phyloP scores from a whole-genome alignment of 53 echinoderm and acorn worm genomes.

The Stichopus horrens region DNA sequence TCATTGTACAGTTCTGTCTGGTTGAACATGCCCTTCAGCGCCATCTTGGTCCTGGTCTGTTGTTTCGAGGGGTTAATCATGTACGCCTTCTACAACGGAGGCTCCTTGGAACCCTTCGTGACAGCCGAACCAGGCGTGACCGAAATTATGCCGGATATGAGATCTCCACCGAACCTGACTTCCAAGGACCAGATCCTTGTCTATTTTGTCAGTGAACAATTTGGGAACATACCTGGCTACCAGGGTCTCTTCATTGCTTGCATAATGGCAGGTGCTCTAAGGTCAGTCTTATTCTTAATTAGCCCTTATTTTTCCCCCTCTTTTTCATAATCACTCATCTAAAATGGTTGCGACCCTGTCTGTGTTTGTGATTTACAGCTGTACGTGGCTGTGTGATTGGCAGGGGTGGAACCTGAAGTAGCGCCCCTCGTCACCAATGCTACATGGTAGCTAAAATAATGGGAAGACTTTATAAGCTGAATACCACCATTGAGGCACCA shows the following conservation, averaged over 20 bases:
- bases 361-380: too few species aligned
- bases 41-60: slow-evolving; percentile 44
- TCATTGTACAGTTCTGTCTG: slow-evolving; percentile 43
- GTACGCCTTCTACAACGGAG: slow-evolving; percentile 58
- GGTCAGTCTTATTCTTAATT: slow-evolving; percentile 39
- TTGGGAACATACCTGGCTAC: slow-evolving; percentile 61
- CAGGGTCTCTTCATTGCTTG: slow-evolving; percentile 66
- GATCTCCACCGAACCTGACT: slow-evolving; percentile 39
- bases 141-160: not conserved
- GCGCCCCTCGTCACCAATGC: too few species aligned
- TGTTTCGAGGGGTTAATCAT: slow-evolving; percentile 58
- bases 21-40: slow-evolving; percentile 59
- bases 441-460: too few species aligned
- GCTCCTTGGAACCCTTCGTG: not conserved
- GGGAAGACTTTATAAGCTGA: too few species aligned
- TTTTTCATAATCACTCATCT: too few species aligned
- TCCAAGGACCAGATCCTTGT: slow-evolving; percentile 40
- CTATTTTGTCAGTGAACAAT: slow-evolving; percentile 42
- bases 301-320: too few species aligned
- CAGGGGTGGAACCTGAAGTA: too few species aligned
- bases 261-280: slow-evolving; percentile 63
- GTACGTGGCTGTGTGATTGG: too few species aligned
- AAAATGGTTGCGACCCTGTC: too few species aligned
- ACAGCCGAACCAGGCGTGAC: slow-evolving; percentile 25
- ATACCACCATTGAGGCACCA: too few species aligned